Evolutionary conservation across 2,888 invertebrate genomes (phyloP), one percentile per base, ranked within the genome.

Genomic region (Lasius platythorax): DNA sequence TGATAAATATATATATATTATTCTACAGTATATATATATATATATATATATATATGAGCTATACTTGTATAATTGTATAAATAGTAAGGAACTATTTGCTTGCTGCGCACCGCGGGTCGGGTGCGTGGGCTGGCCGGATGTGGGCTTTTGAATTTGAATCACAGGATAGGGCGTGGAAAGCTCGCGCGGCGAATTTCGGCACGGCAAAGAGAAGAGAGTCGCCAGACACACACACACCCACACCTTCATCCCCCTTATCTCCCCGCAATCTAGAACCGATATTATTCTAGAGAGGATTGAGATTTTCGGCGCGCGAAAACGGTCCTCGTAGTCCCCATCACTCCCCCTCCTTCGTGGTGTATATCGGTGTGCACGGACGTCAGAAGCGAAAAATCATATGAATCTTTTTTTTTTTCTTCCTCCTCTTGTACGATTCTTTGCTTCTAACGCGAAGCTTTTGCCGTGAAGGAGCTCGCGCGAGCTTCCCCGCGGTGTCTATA

Each of bases 51-150:
- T 87, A 86, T 89, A 86, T 87, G 87, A 87, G 87, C 87, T 91
- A 53, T 53, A 91, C 88, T 92, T 72, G 79, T 81, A 92, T 93
- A 94, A 93, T 78, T 78, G 78, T 92, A 93, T 93, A 93, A 88
- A 92, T 93, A 92, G 92, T 93, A 92, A 93, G 93, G 92, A 91
- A 93, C 46, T 81, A 79, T 79, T 81, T 81, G 93, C 93, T 94
- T 93, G 93, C 93, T 93, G 92, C 93, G 93, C 93, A 93, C 92
- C 91, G 92, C 93, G 93, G 94, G 93, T 92, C 93, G 87, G 92
- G 93, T 94, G 94, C 93, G 92, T 93, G 92, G 94, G 93, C 93
- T 93, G 92, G 91, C 90, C 93, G 93, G 93, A 87, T 88, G 90
- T 91, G 91, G 88, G 91, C 87, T 90, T 66, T 73, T 63, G 28